Conservation (phyloP, 2,888 invertebrate species). For the Melinaea menophilus region DNA sequence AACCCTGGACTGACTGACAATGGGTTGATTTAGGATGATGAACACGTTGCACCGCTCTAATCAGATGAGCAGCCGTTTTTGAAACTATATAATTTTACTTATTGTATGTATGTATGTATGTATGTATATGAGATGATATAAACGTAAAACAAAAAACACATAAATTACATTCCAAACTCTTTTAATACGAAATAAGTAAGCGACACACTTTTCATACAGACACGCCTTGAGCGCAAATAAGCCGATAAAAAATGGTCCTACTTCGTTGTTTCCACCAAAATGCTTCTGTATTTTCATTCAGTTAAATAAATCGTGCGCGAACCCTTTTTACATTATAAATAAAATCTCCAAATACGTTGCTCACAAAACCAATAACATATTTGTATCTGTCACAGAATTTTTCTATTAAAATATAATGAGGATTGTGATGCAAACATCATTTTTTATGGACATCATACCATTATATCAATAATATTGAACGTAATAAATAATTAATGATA, state of each 20-base stretch:
- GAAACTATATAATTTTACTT: too few species aligned
- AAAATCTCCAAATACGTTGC: slow-evolving; percentile 39
- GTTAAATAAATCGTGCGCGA: slow-evolving; percentile 46
- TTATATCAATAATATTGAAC: too few species aligned
- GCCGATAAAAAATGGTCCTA: slow-evolving; percentile 52
- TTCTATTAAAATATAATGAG: too few species aligned
- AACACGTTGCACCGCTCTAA: too few species aligned
- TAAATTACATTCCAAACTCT: slow-evolving; percentile 9
- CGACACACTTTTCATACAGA: slow-evolving; percentile 47
- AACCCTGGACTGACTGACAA: too few species aligned
- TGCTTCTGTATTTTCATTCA: slow-evolving; percentile 47
- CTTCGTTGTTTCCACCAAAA: slow-evolving; percentile 47
- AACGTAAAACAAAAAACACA: neutral
- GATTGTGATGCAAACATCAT: too few species aligned
- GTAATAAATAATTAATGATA: too few species aligned
- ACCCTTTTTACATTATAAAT: slow-evolving; percentile 48
- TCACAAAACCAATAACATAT: neutral
- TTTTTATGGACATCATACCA: too few species aligned
- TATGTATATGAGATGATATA: neutral
- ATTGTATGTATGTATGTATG: neutral
- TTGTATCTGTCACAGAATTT: too few species aligned
- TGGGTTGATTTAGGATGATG: too few species aligned
- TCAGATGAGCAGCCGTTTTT: too few species aligned
- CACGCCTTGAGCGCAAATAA: slow-evolving; percentile 54
- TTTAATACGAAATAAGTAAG: slow-evolving; percentile 26